These are phyloP conservation scores for Oreohelix idahoensis DNA, from an alignment of 1,140 invertebrate species.

Conservation along the genomic window DNA sequence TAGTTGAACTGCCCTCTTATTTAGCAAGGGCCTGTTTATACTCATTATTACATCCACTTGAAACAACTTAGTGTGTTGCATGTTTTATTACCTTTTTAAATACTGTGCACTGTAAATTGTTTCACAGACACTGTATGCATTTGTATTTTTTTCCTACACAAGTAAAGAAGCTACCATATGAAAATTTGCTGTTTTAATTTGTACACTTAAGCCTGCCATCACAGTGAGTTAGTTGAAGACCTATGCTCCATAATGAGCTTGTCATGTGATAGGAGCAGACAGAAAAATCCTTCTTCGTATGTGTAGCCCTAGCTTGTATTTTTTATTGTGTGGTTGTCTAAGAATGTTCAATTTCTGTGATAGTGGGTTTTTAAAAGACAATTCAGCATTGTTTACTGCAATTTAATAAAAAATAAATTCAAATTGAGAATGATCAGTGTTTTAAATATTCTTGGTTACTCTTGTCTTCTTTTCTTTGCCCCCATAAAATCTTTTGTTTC, in stretches of 20 bases:
- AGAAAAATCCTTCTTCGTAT: neutral
- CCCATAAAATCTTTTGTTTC: no score
- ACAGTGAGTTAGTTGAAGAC: no score
- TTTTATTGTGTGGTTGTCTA: slow-evolving; percentile 22
- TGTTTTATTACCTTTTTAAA: neutral
- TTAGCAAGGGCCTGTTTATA: no score
- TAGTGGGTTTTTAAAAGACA: slow-evolving; percentile 42
- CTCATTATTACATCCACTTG: no score
- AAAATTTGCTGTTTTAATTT: no score
- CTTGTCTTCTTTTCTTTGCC: no score
- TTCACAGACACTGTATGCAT: neutral
- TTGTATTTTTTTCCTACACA: neutral
- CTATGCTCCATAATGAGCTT: no score
- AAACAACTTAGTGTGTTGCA: neutral
- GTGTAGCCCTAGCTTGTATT: slow-evolving; percentile 17
- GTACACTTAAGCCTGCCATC: no score
- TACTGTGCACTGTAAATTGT: neutral
- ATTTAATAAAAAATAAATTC: slow-evolving; percentile 20
- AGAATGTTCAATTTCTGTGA: slow-evolving; percentile 42
- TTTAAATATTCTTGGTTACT: no score
- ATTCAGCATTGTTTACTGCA: slow-evolving; percentile 41
- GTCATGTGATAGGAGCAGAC: no score
- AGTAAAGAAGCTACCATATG: no score
- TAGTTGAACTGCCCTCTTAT: no score
- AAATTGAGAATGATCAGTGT: neutral